Evolutionary conservation across 2,888 invertebrate genomes (phyloP), one percentile per base, ranked within the genome.

Genomic region (Cryptus viduatorius): DNA sequence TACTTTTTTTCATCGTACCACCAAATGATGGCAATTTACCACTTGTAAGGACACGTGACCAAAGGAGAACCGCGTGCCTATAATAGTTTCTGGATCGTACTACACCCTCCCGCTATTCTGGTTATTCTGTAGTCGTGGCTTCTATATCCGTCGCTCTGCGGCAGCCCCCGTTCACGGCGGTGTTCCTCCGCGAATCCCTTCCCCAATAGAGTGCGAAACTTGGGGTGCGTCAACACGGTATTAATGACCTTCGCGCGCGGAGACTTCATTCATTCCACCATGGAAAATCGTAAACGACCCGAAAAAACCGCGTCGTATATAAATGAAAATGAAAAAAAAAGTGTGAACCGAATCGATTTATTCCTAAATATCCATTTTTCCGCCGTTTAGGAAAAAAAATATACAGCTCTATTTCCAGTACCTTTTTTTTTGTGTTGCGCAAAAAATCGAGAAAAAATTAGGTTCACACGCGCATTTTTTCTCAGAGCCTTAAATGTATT

Each of bases 1-100:
- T 48, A 81, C 82, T 73, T 84, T 24, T 86, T 81, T 83, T 82
- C 76, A 76, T 37, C 61, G 84, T 85, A 83, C 89, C 67, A 86
- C 88, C 89, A 90, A 92, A 91, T 88, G 90, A 91, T 86, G 90
- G 87, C 89, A 90, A 92, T 92, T 91, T 90, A 84, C 85, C 89
- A 89, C 90, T 90, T 90, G 89, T 88, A 88, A 86, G 73, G 90
- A 88, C 92, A 93, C 92, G 92, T 92, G 92, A 86, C 92, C 86
- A 87, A 90, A 89, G 86, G 88, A 84, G 68, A 89, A 89, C 89
- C 90, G 87, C 90, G 89, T 88, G 88, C 87, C 88, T 88, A 86
- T 92, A 92, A 92, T 92, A 90, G 90, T 89, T 88, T 88, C 84
- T 86, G 87, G 89, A 89, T 90, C 88, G 87, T 86, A 79, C 75